Evolutionary conservation across 2,113 vertebrate genomes (phyloP).

Genomic region (Phainopepla nitens): DNA sequence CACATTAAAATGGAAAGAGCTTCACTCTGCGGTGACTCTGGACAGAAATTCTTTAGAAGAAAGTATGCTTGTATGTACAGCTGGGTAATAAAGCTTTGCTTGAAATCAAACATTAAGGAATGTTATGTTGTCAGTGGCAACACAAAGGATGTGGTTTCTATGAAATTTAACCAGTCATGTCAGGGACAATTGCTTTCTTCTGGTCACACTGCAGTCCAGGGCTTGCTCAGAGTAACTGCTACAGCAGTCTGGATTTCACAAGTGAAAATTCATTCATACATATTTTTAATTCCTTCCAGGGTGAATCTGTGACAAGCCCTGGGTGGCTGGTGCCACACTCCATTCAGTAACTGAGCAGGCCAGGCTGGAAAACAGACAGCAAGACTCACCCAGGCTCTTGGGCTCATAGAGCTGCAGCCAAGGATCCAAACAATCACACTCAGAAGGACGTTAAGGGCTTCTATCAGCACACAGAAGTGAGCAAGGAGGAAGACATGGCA

Average conservation of each 20-base stretch:
- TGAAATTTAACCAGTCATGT: constrained; percentile 42
- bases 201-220: background rate
- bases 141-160: constrained; percentile 51
- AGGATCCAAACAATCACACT: background rate
- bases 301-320: background rate
- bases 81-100: background rate
- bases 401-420: background rate
- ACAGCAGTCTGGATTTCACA: background rate
- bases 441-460: background rate
- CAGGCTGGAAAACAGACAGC: background rate
- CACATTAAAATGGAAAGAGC: background rate
- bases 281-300: constrained; percentile 20
- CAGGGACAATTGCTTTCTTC: constrained; percentile 4
- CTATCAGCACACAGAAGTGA: background rate
- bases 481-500: background rate
- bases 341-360: background rate
- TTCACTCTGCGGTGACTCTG: background rate
- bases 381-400: background rate
- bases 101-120: constrained; percentile 49
- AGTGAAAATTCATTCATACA: background rate
- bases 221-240: background rate
- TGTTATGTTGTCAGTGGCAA: constrained; percentile 51
- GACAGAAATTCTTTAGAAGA: constrained; percentile 11
- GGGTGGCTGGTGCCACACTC: background rate
- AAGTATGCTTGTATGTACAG: background rate